phyloP scores from a whole-genome alignment of 2,113 vertebrate species.

The Mus musculus region DNA sequence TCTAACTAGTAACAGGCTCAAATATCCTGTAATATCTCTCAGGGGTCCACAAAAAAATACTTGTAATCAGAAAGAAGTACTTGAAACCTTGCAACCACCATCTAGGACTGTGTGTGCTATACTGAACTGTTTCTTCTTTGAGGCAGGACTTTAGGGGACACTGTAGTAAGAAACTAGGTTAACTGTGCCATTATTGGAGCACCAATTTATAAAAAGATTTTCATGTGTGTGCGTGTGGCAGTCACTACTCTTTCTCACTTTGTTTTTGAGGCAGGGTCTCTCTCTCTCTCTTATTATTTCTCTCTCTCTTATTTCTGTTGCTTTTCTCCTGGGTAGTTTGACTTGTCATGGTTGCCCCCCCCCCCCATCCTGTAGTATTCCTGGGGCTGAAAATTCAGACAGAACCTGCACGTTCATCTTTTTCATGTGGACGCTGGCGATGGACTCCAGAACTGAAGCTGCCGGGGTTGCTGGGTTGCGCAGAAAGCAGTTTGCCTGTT shows the following conservation, averaged over 20 bases:
- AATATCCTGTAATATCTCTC: no score
- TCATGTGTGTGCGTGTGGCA: background rate
- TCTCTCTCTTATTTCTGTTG: background rate
- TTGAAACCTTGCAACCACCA: background rate
- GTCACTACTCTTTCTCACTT: no score
- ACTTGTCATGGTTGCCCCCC: no score
- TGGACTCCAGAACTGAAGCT: background rate
- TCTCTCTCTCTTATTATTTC: no score
- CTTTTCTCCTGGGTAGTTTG: background rate
- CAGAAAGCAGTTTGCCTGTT: background rate
- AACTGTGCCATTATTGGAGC: background rate
- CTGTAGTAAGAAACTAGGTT: background rate
- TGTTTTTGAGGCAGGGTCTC: background rate
- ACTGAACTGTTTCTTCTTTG: background rate
- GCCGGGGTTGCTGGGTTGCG: fast-evolving
- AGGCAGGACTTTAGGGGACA: background rate
- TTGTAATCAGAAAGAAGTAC: background rate
- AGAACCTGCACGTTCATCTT: no score
- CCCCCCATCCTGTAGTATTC: background rate
- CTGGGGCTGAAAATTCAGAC: background rate
- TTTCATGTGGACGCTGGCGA: background rate
- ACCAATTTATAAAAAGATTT: background rate
- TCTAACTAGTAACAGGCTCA: no score
- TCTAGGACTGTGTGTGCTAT: background rate
- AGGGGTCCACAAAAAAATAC: background rate